phyloP scores from a whole-genome alignment of 2,888 invertebrate species.

The Eremobia ochroleuca region DNA sequence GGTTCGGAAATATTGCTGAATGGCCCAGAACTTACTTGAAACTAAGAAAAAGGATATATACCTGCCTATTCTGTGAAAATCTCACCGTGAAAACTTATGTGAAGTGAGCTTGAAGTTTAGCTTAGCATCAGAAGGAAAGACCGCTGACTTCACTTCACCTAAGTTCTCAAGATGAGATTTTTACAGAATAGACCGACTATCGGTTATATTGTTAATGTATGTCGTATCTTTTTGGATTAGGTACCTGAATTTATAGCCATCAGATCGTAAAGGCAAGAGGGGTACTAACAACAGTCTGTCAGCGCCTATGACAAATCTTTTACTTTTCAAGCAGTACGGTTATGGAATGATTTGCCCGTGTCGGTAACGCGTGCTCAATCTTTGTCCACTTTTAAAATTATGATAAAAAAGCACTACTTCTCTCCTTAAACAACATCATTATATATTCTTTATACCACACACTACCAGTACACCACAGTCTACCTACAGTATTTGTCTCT shows the following conservation, averaged over 20 bases:
- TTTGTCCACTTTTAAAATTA: no score
- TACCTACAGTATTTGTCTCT: no score
- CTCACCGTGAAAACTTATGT: not conserved
- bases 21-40: not conserved
- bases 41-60: not conserved
- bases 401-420: no score
- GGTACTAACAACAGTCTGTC: no score
- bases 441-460: no score
- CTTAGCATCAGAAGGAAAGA: not conserved
- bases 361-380: no score
- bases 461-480: no score
- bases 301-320: no score
- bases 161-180: not conserved
- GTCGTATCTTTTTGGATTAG: slow-evolving; percentile 3
- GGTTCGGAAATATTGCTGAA: slow-evolving; percentile 16
- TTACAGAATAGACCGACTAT: not conserved
- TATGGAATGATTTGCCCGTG: no score
- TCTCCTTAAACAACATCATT: no score
- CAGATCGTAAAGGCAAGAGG: no score
- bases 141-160: not conserved
- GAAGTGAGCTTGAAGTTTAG: not conserved
- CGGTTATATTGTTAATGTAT: not conserved
- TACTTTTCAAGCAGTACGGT: no score
- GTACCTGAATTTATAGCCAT: not conserved
- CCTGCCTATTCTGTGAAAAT: not conserved